Conservation (phyloP, 2,797 vertebrate genomes). For the Gila robusta region DNA sequence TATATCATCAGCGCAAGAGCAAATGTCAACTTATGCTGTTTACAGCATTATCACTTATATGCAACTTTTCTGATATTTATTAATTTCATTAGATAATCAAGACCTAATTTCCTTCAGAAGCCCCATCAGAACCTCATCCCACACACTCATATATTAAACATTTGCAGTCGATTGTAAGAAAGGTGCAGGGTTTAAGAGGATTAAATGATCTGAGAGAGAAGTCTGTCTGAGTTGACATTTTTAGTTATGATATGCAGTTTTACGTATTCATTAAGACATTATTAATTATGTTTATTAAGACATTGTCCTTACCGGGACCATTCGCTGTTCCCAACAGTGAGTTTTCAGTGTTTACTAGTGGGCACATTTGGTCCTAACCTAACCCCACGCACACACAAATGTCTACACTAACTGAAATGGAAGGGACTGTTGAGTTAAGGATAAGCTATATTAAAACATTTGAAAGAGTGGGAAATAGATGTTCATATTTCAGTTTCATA, state of each 20-base stretch:
- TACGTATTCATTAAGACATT: not conserved
- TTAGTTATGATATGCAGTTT: not conserved
- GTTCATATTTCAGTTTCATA: conserved; percentile 61
- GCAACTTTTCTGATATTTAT: not conserved
- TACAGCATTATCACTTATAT: not conserved
- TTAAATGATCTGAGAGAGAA: not conserved
- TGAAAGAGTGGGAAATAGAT: conserved; percentile 71
- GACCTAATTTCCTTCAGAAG: not conserved
- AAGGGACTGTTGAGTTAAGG: conserved; percentile 59
- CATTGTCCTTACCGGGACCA: not conserved
- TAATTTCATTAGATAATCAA: not conserved
- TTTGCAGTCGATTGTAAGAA: not conserved
- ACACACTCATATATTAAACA: not conserved
- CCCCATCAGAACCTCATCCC: not conserved
- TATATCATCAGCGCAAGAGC: not conserved
- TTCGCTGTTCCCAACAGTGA: not conserved
- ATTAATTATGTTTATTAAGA: not conserved
- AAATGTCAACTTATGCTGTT: not conserved
- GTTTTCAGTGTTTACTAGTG: not conserved
- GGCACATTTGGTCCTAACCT: not conserved
- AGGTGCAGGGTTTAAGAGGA: not conserved
- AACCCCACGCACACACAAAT: conserved; percentile 7
- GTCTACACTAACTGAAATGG: conserved; percentile 15
- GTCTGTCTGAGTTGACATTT: not conserved
- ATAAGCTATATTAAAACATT: conserved; percentile 70